Percentiles rank a stretch among this genome's conserved stretches.
phyloP scores from a whole-genome alignment of 2,113 vertebrate species.

The Romanogobio albipinnatus region DNA sequence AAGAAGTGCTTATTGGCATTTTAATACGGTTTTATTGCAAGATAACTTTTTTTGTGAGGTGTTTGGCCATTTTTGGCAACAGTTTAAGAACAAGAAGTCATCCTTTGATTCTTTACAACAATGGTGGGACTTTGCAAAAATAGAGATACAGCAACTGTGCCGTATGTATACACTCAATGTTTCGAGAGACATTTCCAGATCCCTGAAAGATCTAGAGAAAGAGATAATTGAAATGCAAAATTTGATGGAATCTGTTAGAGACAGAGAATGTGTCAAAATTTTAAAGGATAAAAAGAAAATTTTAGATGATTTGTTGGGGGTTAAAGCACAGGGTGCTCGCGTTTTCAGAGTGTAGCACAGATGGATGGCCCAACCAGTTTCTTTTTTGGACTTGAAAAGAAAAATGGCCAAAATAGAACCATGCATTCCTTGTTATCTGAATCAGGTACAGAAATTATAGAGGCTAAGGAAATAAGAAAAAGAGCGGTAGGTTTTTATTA shows the following conservation, averaged over 20 bases:
- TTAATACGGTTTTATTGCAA: no score
- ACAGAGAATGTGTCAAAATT: neutral
- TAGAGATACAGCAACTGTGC: conserved; percentile 14
- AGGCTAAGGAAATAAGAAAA: no score
- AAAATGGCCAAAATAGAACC: neutral
- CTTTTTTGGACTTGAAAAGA: conserved; percentile 2
- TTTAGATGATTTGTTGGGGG: no score
- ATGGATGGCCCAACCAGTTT: neutral
- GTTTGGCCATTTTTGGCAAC: neutral
- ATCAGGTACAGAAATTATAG: no score
- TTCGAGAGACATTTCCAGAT: neutral
- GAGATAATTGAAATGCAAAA: neutral
- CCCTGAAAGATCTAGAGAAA: neutral
- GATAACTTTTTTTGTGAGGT: neutral
- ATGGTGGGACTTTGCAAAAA: neutral
- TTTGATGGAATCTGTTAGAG: neutral
- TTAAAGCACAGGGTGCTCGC: neutral
- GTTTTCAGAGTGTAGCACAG: neutral
- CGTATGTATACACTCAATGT: neutral
- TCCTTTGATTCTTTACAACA: neutral
- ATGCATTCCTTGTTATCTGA: no score
- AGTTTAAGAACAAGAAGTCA: no score
- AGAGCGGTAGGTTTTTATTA: no score
- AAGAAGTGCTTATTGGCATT: no score
- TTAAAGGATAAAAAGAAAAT: neutral